Base-by-base conservation (phyloP, 1,140 invertebrate genomes). In the Adelges cooleyi region DNA sequence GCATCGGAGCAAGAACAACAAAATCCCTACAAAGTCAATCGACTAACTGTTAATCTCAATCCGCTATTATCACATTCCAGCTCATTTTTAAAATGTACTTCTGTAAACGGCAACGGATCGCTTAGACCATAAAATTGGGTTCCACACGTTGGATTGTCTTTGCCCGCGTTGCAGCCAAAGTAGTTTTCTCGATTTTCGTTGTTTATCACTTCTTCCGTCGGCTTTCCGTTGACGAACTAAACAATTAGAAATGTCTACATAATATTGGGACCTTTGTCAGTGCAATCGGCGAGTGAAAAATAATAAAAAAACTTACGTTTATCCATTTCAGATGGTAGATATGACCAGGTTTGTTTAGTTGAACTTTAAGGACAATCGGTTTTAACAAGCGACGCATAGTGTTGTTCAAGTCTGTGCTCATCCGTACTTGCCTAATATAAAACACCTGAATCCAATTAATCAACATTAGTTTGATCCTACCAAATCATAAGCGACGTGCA, bases 1-100 rank as follows among this genome's bases (percentile, higher is more conserved):
- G 68, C 51, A n/a, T 70, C 51, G 36, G 74, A 71, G 68, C 77
- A 78, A 36, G 77, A 77, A 69, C 77, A 79, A 69, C 77, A 79
- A 69, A 78, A 79, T 9, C 78, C 78, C 72, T 72, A 15, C 13
- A 17, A 51, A 51, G 2, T 29, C 0, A 3, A 51, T n/a, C n/a
- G n/a, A n/a, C n/a, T n/a, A n/a, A n/a, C n/a, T n/a, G n/a, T n/a
- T n/a, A n/a, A n/a, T n/a, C n/a, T n/a, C n/a, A n/a, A n/a, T n/a
- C n/a, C n/a, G n/a, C n/a, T n/a, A n/a, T n/a, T n/a, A n/a, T n/a
- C n/a, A n/a, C n/a, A n/a, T n/a, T n/a, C n/a, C n/a, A n/a, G n/a
- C n/a, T n/a, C n/a, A n/a, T n/a, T n/a, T n/a, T n/a, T n/a, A n/a
- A n/a, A n/a, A n/a, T n/a, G n/a, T 18, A 23, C 52, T n/a, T 54